These are phyloP conservation scores for Tetragonula carbonaria DNA, from an alignment of 2,888 invertebrate genomes.

Conservation along the genomic window DNA sequence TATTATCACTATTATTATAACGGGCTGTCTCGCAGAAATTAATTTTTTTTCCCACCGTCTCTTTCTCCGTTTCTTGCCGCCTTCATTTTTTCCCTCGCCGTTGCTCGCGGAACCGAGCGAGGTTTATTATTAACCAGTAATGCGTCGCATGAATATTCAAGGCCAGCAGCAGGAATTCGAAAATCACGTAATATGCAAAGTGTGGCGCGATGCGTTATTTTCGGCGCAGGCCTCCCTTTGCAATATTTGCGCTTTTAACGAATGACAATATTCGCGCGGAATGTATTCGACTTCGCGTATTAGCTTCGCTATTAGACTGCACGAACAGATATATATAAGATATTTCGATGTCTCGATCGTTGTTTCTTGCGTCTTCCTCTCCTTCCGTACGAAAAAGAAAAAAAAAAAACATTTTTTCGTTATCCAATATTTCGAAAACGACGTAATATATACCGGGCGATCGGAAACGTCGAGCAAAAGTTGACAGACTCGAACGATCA, in stretches of 20 bases:
- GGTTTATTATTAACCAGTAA: constrained; percentile 24
- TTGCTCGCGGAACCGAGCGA: neutral
- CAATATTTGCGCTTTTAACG: neutral
- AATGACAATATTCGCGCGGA: neutral
- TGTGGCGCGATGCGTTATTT: neutral
- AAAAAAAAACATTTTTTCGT: neutral
- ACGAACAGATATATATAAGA: neutral
- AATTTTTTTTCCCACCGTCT: neutral
- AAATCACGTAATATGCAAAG: constrained; percentile 11
- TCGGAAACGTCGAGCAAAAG: neutral
- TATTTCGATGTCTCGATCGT: too few relatives aligned
- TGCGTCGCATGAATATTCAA: constrained; percentile 14
- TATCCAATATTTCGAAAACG: neutral
- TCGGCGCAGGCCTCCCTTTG: neutral
- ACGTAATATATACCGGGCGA: neutral
- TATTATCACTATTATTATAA: neutral
- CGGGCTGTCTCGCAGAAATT: constrained; percentile 3
- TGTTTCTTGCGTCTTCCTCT: neutral
- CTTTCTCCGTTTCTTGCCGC: neutral
- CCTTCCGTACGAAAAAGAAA: neutral
- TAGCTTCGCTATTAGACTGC: too few relatives aligned
- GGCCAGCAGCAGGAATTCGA: neutral
- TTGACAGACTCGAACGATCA: too few relatives aligned
- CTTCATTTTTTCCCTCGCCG: too few relatives aligned
- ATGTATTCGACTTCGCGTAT: neutral